Percentiles rank a stretch among this genome's conserved stretches.
phyloP scores from a whole-genome alignment of 2,113 vertebrate species.

The Egretta garzetta region DNA sequence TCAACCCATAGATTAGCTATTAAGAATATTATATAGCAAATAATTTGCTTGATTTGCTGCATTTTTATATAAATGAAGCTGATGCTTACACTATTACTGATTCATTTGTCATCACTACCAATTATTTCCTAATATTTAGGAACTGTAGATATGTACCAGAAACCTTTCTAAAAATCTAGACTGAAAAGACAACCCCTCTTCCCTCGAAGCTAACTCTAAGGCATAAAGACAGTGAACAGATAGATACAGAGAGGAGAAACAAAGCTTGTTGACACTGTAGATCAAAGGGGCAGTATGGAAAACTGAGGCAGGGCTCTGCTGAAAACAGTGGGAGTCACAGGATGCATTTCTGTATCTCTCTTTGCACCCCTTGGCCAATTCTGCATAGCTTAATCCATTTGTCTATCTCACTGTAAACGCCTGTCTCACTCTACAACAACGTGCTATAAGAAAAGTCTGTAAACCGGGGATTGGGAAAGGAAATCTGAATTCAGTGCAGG shows the following conservation, averaged over 20 bases:
- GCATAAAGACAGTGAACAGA: not conserved
- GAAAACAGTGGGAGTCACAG: not conserved
- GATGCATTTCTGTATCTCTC: not conserved
- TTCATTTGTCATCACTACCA: not conserved
- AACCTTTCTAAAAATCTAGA: not conserved
- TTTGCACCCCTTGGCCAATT: not conserved
- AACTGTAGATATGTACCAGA: not conserved
- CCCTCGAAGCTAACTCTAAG: not conserved
- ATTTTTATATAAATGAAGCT: not conserved
- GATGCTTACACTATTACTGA: not conserved
- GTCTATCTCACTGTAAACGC: not conserved
- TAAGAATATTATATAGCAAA: not conserved
- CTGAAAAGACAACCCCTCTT: not conserved
- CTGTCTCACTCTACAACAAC: not conserved
- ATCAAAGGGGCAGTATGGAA: not conserved
- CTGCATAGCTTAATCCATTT: not conserved
- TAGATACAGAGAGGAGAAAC: not conserved
- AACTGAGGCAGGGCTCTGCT: not conserved
- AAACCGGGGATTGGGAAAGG: not conserved
- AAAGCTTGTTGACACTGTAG: not conserved
- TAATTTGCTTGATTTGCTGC: not conserved
- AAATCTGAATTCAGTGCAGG: not conserved
- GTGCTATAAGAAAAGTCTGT: not conserved
- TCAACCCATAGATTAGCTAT: not conserved
- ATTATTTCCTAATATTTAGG: not conserved